Evolutionary conservation across 1,140 invertebrate genomes (phyloP), one percentile per base, ranked within the genome.

Genomic region (Ridgeia piscesae): DNA sequence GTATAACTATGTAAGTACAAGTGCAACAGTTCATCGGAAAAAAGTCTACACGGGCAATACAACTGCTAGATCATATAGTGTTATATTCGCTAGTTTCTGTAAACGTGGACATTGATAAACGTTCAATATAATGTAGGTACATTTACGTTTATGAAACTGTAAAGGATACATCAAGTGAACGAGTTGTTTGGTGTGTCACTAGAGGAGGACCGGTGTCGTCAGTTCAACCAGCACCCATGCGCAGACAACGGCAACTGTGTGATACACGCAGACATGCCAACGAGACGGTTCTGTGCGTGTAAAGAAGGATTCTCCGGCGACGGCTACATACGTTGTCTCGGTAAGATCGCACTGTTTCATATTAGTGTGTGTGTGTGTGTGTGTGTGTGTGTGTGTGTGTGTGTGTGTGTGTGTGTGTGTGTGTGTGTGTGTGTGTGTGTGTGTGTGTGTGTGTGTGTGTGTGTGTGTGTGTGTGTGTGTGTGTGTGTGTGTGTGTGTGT

Each of bases 221-320:
- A 97, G 33, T 98, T 98, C 96, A 97, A 97, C 21, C 98, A 98
- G 91, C 95, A 96, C 92, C 97, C 97, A 94, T 98, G 98, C 96
- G 98, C 98, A 96, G 96, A 97, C 91, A 96, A 96, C 96, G 94
- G 93, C 94, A 94, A 21, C 11, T 89, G 89, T 31, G 42, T 50
- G 89, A 42, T 91, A 27, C 33, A 50, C 8, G 35, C 34, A 6
- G 33, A 92, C 11, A n/a, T 35, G 35, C 33, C 34, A 90, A 35
- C 88, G 27, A 27, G 27, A 91, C 11, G 11, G 88, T 34, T 91
- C 33, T 34, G 34, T 92, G 14, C 34, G 31, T 98, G 98, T 94
- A 97, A 98, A 89, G 94, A 94, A 35, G 98, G 98, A 0, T 99
- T 98, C 94, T 97, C 97, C 89, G 98, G 98, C 0, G 98, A 99